Conservation (phyloP, 2,797 vertebrate species). For the Alosa sapidissima region DNA sequence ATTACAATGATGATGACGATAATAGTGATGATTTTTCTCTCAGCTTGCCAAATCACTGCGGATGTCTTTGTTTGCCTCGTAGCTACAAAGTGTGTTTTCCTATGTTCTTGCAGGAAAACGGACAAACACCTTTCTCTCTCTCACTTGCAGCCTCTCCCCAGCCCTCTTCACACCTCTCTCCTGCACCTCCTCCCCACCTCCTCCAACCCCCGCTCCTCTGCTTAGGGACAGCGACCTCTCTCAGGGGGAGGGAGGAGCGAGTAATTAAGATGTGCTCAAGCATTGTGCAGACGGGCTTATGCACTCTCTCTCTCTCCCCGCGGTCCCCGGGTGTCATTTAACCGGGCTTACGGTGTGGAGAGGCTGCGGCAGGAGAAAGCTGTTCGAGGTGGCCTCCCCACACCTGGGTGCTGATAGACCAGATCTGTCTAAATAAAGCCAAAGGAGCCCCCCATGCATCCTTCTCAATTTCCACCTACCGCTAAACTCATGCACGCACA, state of each 20-base stretch:
- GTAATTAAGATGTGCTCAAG: constrained; percentile 42
- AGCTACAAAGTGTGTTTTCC: constrained; percentile 37
- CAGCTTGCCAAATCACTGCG: not conserved
- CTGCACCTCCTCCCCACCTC: not conserved
- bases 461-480: constrained; percentile 31
- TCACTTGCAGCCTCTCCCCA: constrained; percentile 1
- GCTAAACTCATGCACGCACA: not conserved
- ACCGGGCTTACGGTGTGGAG: constrained; percentile 26
- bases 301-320: constrained; percentile 3
- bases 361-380: constrained; percentile 33
- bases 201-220: not conserved
- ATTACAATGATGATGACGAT: not conserved
- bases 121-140: constrained; percentile 27
- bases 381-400: constrained; percentile 17
- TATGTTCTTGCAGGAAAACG: constrained; percentile 31
- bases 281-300: constrained; percentile 23
- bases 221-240: constrained; percentile 38
- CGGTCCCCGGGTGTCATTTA: constrained; percentile 42
- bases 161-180: not conserved
- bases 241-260: not conserved
- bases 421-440: constrained; percentile 48
- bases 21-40: not conserved
- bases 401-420: constrained; percentile 34
- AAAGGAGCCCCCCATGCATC: constrained; percentile 35
- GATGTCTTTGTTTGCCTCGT: constrained; percentile 34